Evolutionary conservation across 1,140 invertebrate species (phyloP).

Genomic region (Melitaea cinxia): DNA sequence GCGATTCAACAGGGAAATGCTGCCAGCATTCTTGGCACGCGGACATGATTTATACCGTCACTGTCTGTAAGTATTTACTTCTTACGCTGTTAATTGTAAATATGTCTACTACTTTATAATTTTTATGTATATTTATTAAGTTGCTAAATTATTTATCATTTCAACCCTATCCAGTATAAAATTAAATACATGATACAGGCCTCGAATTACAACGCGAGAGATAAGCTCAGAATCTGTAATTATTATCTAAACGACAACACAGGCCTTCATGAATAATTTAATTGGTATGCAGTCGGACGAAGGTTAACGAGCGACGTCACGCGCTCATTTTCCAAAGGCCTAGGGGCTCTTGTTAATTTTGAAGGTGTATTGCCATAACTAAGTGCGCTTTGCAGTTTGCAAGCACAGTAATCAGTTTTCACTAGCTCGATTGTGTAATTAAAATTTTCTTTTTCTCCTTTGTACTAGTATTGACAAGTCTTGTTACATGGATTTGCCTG

Average conservation of each 20-base stretch:
- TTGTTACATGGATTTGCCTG: no score
- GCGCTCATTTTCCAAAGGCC: slow-evolving; percentile 36
- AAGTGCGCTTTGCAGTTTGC: background rate
- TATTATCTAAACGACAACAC: slow-evolving; percentile 61
- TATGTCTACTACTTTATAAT: no score
- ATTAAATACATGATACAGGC: slow-evolving; percentile 12
- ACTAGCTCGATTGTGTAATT: no score
- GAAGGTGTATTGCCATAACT: slow-evolving; percentile 13
- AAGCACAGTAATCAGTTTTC: background rate
- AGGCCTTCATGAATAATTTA: slow-evolving; percentile 71
- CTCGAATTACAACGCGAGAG: slow-evolving; percentile 46
- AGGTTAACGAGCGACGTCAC: slow-evolving; percentile 31
- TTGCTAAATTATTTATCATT: no score
- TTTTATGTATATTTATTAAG: no score
- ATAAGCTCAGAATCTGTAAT: slow-evolving; percentile 60
- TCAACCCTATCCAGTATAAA: background rate
- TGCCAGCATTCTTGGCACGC: no score
- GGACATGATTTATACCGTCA: no score
- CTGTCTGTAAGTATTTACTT: no score
- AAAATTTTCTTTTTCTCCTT: no score
- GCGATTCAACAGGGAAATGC: no score
- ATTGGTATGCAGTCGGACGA: slow-evolving; percentile 52
- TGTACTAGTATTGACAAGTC: no score
- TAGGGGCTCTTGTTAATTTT: slow-evolving; percentile 20
- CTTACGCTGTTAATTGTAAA: no score